Conservation (phyloP, 2,113 vertebrate genomes). For the Axis porcinus region DNA sequence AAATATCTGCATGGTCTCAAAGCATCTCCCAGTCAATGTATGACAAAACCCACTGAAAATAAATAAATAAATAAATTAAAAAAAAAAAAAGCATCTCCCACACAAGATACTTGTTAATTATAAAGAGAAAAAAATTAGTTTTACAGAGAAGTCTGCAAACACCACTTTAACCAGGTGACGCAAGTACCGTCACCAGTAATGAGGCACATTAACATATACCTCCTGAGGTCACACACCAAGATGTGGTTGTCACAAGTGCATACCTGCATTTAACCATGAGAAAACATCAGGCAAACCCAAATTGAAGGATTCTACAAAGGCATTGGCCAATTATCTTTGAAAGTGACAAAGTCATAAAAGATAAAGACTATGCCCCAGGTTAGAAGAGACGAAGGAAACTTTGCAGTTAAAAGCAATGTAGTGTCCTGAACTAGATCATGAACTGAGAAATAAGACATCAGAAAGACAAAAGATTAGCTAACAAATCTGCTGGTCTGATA, state of each 20-base stretch:
- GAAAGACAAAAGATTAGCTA: neutral
- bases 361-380: neutral
- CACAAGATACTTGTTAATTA: neutral
- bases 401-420: neutral
- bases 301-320: neutral
- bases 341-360: neutral
- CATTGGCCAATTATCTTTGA: neutral
- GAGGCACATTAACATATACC: neutral
- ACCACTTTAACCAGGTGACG: neutral
- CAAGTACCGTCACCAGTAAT: neutral
- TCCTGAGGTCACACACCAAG: neutral
- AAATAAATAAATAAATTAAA: too few species aligned
- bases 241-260: neutral
- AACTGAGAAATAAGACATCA: neutral
- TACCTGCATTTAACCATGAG: neutral
- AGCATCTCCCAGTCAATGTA: neutral
- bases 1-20: neutral
- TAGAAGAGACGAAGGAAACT: neutral
- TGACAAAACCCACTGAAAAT: too few species aligned
- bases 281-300: neutral
- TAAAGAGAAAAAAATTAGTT: neutral
- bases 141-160: neutral
- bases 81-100: neutral
- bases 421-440: neutral
- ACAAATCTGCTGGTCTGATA: neutral